Base-by-base conservation (phyloP, 2,888 invertebrate species). In the Tridacna gigas region DNA sequence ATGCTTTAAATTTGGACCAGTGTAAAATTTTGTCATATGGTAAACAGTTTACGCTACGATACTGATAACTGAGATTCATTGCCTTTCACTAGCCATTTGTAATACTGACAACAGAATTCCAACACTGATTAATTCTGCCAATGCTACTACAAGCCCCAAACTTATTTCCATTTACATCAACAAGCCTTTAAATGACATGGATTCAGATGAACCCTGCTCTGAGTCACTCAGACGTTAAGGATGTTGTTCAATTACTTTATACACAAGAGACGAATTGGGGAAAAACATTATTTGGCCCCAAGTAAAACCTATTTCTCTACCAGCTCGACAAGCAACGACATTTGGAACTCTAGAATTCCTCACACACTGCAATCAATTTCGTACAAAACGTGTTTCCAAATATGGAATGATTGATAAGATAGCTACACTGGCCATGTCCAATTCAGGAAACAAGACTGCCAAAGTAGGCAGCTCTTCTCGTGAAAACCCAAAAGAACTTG, bases 181-280 rank as follows among this genome's bases (percentile, higher is more conserved):
- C 76, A 66, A 76, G 65, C 76, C 60, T 65, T 65, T 76, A 61
- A 76, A 25, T 76, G 77, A 77, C 77, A 77, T 26, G n/a, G 48
- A 77, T 26, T 51, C 48, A 65, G 51, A 77, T 67, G 28, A 51
- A 67, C 67, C 25, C 56, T 63, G 47, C 77, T 51, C 48, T 22
- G 28, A 67, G 56, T 77, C 77, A 51, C n/a, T 26, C 25, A 77
- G 67, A 77, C 28, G 67, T 48, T 5, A 28, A 45, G 25, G 47
- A 66, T 12, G 67, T 56, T 67, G 47, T 77, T 77, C 77, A 77
- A 77, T 77, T 77, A 77, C 48, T 37, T 48, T n/a, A 65, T 65
- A 76, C 48, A 48, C 63, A 63, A 63, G 63, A 22, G 56, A 56
- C 18, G 63, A 63, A 13, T 13, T 25, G 25, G 63, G 65, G 25